These are phyloP conservation scores for Lithophane socia DNA, from an alignment of 2,888 invertebrate genomes.

Conservation along the genomic window DNA sequence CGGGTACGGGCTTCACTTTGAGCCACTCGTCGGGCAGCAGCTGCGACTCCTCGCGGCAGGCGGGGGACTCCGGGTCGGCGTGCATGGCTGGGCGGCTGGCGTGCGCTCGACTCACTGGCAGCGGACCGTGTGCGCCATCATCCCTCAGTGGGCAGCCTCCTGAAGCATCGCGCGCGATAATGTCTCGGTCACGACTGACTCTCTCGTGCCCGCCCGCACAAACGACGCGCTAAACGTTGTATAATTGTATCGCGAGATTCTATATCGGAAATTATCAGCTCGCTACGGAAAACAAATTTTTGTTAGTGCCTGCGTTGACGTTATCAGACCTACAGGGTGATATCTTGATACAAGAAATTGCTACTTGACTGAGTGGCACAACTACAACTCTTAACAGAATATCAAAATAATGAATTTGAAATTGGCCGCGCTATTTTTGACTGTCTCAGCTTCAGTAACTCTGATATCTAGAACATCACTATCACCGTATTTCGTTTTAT, in stretches of 20 bases:
- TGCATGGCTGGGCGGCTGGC: constrained; percentile 81
- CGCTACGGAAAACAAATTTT: constrained; percentile 86
- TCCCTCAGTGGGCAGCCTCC: constrained; percentile 83
- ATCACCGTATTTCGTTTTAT: constrained; percentile 54
- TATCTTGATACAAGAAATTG: constrained; percentile 47
- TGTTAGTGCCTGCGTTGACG: constrained; percentile 83
- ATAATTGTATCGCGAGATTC: constrained; percentile 89
- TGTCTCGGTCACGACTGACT: constrained; percentile 88
- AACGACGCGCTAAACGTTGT: constrained; percentile 86
- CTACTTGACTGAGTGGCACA: constrained; percentile 11
- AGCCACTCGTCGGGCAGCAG: constrained; percentile 89
- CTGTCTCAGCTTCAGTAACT: constrained; percentile 32
- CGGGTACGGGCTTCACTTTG: constrained; percentile 84
- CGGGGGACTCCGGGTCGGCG: constrained; percentile 87
- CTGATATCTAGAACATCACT: constrained; percentile 30
- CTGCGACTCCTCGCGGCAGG: constrained; percentile 87
- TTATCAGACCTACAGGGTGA: constrained; percentile 78
- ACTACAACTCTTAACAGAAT: not conserved
- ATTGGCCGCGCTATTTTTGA: constrained; percentile 2
- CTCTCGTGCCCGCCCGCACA: constrained; percentile 79
- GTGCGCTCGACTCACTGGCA: constrained; percentile 81
- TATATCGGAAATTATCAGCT: constrained; percentile 89
- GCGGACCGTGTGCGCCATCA: constrained; percentile 82
- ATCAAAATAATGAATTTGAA: constrained; percentile 4
- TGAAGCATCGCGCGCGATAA: constrained; percentile 89